Conservation (phyloP, 2,113 vertebrate genomes). For the Sclerurus mexicanus region DNA sequence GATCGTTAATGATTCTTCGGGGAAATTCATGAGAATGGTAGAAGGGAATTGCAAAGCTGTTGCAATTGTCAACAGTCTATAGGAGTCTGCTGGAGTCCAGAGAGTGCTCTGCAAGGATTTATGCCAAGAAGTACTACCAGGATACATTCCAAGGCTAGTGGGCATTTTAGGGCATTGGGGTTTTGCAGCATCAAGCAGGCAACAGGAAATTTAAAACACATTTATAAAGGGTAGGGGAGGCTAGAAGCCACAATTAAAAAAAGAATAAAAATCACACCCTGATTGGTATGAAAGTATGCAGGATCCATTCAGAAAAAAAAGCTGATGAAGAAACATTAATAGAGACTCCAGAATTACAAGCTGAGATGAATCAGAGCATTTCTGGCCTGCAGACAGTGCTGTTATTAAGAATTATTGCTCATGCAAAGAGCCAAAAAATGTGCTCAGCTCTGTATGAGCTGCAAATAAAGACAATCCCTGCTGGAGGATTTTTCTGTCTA, state of each 20-base stretch:
- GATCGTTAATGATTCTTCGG: background rate
- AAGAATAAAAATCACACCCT: background rate
- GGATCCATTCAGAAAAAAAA: conserved; percentile 48
- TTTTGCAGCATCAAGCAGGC: background rate
- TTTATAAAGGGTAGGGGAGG: background rate
- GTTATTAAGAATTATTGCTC: conserved; percentile 50
- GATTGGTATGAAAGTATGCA: background rate
- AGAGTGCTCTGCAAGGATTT: background rate
- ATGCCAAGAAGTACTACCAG: background rate
- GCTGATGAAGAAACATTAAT: background rate
- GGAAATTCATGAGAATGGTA: background rate
- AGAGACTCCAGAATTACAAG: conserved; percentile 26
- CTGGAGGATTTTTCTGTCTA: background rate
- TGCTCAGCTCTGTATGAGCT: conserved; percentile 7
- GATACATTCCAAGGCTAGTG: background rate
- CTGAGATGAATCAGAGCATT: conserved; percentile 48
- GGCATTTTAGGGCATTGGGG: background rate
- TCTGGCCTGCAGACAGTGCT: conserved; percentile 40
- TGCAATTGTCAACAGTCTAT: background rate
- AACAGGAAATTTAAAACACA: background rate
- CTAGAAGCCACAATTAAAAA: background rate
- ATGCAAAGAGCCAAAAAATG: conserved; percentile 32
- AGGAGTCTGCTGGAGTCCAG: background rate
- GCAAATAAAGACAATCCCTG: background rate
- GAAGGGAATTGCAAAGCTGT: background rate